phyloP scores from a whole-genome alignment of 2,888 invertebrate species.

The Metopia argyrocephala region DNA sequence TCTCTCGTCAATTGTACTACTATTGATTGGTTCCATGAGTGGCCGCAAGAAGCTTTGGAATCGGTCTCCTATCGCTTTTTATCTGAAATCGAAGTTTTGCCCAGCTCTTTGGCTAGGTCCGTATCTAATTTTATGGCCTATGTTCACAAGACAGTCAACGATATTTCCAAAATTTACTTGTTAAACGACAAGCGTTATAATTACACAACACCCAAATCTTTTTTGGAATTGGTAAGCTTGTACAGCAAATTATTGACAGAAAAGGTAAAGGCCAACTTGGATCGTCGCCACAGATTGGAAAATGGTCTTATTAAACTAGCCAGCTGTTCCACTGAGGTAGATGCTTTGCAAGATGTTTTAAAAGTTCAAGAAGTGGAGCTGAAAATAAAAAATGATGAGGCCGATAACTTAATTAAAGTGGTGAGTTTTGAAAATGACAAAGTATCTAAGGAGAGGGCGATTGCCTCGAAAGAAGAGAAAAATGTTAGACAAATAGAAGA shows the following conservation, averaged over 20 bases:
- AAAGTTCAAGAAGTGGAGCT: conserved; percentile 89
- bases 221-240: conserved; percentile 93
- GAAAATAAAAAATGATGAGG: conserved; percentile 92
- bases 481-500: conserved; percentile 94
- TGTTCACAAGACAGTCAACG: conserved; percentile 92
- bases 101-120: conserved; percentile 80
- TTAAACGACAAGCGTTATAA: conserved; percentile 93
- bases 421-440: conserved; percentile 94
- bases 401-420: conserved; percentile 91
- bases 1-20: conserved; percentile 95
- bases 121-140: conserved; percentile 94
- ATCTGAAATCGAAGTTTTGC: conserved; percentile 83
- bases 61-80: conserved; percentile 93
- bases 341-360: conserved; percentile 86
- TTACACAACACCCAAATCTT: conserved; percentile 97
- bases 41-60: conserved; percentile 94
- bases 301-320: conserved; percentile 93
- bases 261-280: conserved; percentile 84
- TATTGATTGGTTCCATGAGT: conserved; percentile 98
- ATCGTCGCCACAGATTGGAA: conserved; percentile 88
- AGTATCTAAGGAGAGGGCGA: conserved; percentile 91
- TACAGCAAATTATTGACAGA: conserved; percentile 86
- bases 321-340: conserved; percentile 91
- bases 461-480: conserved; percentile 90
- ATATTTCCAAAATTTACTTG: conserved; percentile 88